Conservation (phyloP, 2,797 vertebrate species). For the Rhodeus uyekii region DNA sequence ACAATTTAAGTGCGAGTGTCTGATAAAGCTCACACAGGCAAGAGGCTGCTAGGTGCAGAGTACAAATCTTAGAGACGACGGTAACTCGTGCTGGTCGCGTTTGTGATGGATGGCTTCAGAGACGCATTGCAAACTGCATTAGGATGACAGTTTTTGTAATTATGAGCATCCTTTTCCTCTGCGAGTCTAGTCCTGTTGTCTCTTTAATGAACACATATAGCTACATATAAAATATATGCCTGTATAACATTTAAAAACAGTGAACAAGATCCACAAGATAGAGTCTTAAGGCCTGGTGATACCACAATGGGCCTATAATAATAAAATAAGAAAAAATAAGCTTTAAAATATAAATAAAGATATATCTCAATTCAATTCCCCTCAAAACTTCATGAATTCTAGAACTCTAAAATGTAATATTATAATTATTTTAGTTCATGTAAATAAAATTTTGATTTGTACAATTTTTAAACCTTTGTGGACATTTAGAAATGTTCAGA, state of each 20-base stretch:
- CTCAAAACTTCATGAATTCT: not conserved
- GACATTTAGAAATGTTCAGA: not conserved
- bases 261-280: not conserved
- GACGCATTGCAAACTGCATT: slow-evolving; percentile 17
- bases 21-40: slow-evolving; percentile 28
- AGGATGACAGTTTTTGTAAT: slow-evolving; percentile 18
- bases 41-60: slow-evolving; percentile 10
- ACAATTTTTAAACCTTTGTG: not conserved
- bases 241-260: slow-evolving; percentile 11
- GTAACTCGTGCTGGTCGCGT: not conserved
- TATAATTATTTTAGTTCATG: not conserved
- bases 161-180: not conserved
- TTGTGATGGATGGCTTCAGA: slow-evolving; percentile 1
- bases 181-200: not conserved
- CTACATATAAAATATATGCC: slow-evolving; percentile 19
- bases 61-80: slow-evolving; percentile 23
- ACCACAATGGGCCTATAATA: not conserved
- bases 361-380: too few species aligned
- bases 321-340: not conserved
- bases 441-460: too few species aligned
- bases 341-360: not conserved
- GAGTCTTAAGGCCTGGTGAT: not conserved
- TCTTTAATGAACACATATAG: slow-evolving; percentile 19
- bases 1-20: slow-evolving; percentile 33
- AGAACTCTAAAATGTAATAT: too few species aligned